Evolutionary conservation across 2,113 vertebrate species (phyloP).

Genomic region (Hippocampus barbouri): DNA sequence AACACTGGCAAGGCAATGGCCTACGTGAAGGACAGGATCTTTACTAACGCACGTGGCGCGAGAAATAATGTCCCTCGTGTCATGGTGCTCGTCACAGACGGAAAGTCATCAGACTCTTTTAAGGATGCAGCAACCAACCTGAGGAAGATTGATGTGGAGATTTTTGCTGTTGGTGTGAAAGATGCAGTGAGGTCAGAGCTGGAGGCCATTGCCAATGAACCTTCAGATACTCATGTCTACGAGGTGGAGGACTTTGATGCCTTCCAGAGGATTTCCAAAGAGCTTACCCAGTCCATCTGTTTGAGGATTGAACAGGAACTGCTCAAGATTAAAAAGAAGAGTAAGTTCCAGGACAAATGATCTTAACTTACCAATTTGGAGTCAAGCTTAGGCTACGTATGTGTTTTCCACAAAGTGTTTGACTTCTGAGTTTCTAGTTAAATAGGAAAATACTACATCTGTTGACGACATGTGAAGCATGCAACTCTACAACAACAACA

Average conservation of each 20-base stretch:
- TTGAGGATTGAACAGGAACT: slow-evolving; percentile 95
- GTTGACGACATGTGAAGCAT: neutral
- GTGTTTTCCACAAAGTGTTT: neutral
- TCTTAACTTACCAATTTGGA: neutral
- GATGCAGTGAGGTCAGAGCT: slow-evolving; percentile 92
- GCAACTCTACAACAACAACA: slow-evolving; percentile 11
- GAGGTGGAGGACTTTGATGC: slow-evolving; percentile 99
- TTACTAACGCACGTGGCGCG: slow-evolving; percentile 81
- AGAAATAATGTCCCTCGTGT: slow-evolving; percentile 90
- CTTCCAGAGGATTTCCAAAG: slow-evolving; percentile 96
- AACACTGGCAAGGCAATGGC: slow-evolving; percentile 99
- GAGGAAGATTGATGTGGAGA: slow-evolving; percentile 88
- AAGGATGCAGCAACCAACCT: slow-evolving; percentile 88
- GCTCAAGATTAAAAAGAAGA: slow-evolving; percentile 88
- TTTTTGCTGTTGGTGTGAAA: slow-evolving; percentile 97
- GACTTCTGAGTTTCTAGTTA: slow-evolving; percentile 2
- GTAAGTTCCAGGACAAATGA: slow-evolving; percentile 72
- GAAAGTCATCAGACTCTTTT: slow-evolving; percentile 96
- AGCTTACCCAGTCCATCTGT: slow-evolving; percentile 95
- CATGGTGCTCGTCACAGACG: slow-evolving; percentile 98
- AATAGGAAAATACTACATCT: neutral
- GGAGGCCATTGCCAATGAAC: slow-evolving; percentile 92
- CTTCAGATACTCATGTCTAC: slow-evolving; percentile 87
- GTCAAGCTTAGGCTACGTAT: neutral
- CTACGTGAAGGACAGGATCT: slow-evolving; percentile 93